Conservation (phyloP, 2,113 vertebrate species). For the Rhagologus leucostigma region DNA sequence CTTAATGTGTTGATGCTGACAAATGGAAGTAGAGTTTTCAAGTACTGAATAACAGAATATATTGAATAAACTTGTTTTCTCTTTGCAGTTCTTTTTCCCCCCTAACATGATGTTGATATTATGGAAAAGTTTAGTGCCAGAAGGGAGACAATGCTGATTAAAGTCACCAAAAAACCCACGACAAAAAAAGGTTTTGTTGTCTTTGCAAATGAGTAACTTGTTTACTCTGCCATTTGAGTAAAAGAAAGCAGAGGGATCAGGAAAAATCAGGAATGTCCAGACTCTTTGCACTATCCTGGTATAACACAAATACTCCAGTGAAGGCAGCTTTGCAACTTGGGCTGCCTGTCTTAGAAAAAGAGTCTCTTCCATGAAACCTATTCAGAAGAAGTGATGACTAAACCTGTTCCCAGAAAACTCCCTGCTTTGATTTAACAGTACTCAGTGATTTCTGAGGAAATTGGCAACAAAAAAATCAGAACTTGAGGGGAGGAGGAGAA, state of each 20-base stretch:
- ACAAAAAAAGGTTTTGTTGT: not conserved
- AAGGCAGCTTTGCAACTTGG: not conserved
- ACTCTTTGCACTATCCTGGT: not conserved
- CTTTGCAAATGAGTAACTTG: not conserved
- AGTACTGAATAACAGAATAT: not conserved
- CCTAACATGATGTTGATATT: rapidly evolving
- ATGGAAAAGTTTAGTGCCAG: not conserved
- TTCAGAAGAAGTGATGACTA: not conserved
- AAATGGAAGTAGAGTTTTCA: not conserved
- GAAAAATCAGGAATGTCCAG: not conserved
- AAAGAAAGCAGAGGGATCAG: not conserved
- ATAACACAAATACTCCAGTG: not conserved
- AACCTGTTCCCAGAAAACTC: not conserved
- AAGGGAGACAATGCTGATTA: not conserved
- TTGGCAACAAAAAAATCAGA: not conserved
- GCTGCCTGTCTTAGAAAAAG: not conserved
- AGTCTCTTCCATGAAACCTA: not conserved
- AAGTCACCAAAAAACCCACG: not conserved
- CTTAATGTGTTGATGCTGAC: not conserved
- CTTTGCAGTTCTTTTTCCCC: not conserved
- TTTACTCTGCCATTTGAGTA: not conserved
- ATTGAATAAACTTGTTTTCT: not conserved
- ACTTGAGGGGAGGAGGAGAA: rapidly evolving
- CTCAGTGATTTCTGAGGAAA: not conserved
- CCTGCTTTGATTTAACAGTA: not conserved